These are phyloP conservation scores for Chrysina gloriosa DNA, from an alignment of 2,888 invertebrate species.

Conservation along the genomic window DNA sequence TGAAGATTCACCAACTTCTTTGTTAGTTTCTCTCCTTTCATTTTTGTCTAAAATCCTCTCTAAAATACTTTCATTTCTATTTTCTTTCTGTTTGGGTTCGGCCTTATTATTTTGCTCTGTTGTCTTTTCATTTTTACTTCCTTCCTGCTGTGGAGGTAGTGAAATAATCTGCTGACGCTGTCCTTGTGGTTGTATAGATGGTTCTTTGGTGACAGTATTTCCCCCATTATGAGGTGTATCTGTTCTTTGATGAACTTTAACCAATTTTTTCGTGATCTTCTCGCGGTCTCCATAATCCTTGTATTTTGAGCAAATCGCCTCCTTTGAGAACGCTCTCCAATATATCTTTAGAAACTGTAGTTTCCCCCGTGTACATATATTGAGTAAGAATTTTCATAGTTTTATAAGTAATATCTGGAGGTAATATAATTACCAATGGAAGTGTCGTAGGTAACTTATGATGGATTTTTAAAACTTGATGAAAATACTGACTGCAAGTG, in stretches of 20 bases:
- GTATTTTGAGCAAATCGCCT: slow-evolving; percentile 83
- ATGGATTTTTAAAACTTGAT: slow-evolving; percentile 67
- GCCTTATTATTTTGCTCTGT: neutral
- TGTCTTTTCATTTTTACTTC: slow-evolving; percentile 2
- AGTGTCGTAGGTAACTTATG: slow-evolving; percentile 57
- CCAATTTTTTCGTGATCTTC: slow-evolving; percentile 62
- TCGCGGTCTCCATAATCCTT: slow-evolving; percentile 81
- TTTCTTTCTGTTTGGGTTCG: slow-evolving; percentile 20
- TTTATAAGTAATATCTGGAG: slow-evolving; percentile 83
- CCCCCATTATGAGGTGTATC: neutral
- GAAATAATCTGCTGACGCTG: neutral
- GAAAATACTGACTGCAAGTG: slow-evolving; percentile 79
- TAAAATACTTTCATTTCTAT: neutral
- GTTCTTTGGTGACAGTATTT: neutral
- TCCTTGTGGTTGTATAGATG: slow-evolving; percentile 17
- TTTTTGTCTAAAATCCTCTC: neutral
- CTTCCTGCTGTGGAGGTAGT: neutral
- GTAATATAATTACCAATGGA: slow-evolving; percentile 77
- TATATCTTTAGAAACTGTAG: slow-evolving; percentile 87
- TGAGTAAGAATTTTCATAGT: slow-evolving; percentile 85
- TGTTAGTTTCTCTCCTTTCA: neutral
- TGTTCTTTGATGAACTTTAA: slow-evolving; percentile 36
- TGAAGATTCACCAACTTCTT: neutral
- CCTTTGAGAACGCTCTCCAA: slow-evolving; percentile 83
- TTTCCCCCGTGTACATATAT: slow-evolving; percentile 86